Conservation (phyloP, 2,888 invertebrate genomes). For the Stegophylla sp. region DNA sequence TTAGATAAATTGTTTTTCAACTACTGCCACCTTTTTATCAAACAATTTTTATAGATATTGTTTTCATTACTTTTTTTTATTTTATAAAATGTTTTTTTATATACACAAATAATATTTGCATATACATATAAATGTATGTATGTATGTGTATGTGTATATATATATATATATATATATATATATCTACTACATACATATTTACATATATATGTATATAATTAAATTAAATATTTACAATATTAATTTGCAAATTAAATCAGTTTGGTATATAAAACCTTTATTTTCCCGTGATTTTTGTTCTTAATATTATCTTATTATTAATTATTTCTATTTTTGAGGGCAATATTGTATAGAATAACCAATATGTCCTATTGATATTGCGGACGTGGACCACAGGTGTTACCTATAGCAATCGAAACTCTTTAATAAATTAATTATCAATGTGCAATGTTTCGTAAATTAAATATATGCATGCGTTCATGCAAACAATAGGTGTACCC, state of each 20-base stretch:
- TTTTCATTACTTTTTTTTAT: conserved; percentile 54
- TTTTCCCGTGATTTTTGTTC: conserved; percentile 50
- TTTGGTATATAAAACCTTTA: conserved; percentile 43
- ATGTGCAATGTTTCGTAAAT: conserved; percentile 57
- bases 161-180: neutral
- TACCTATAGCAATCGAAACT: conserved; percentile 59
- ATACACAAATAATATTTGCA: conserved; percentile 19
- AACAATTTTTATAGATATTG: conserved; percentile 56
- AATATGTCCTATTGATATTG: conserved; percentile 52
- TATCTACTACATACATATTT: conserved; percentile 10
- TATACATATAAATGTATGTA: neutral
- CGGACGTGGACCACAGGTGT: conserved; percentile 58
- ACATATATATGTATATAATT: conserved; percentile 14
- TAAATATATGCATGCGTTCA: conserved; percentile 22
- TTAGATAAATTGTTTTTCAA: conserved; percentile 58
- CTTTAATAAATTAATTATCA: conserved; percentile 54
- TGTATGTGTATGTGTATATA: conserved; percentile 14
- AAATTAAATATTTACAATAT: conserved; percentile 44
- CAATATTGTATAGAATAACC: conserved; percentile 54
- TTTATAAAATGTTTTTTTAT: conserved; percentile 52
- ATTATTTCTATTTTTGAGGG: conserved; percentile 53
- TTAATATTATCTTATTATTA: conserved; percentile 51
- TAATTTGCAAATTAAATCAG: conserved; percentile 40
- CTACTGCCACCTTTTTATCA: conserved; percentile 59
- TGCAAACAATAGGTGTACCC: conserved; percentile 52